These are phyloP conservation scores for Stigmatopora nigra DNA, from an alignment of 2,113 vertebrate genomes.

Conservation along the genomic window DNA sequence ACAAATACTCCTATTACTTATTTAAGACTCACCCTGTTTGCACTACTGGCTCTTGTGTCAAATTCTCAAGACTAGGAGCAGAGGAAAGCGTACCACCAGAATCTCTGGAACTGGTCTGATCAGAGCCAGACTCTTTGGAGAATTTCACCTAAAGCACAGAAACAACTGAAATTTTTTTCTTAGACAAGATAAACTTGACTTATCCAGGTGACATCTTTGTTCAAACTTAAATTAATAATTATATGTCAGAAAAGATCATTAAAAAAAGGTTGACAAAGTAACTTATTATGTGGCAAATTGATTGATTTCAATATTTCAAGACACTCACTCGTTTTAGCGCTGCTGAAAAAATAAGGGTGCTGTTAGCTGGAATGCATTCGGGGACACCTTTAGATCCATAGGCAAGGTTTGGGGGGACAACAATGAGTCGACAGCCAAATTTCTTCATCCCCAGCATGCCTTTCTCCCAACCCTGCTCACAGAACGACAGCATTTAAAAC, in stretches of 20 bases:
- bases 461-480: conserved; percentile 86
- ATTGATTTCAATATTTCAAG: not conserved
- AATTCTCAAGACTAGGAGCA: conserved; percentile 69
- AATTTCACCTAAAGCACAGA: conserved; percentile 77
- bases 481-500: conserved; percentile 1
- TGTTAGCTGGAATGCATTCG: conserved; percentile 76
- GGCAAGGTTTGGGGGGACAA: conserved; percentile 77
- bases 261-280: not conserved
- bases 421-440: conserved; percentile 75
- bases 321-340: conserved; percentile 80
- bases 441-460: conserved; percentile 91
- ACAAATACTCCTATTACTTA: not conserved
- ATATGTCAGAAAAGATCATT: not conserved
- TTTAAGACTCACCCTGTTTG: conserved; percentile 70
- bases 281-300: not conserved
- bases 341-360: conserved; percentile 80
- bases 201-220: not conserved
- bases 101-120: conserved; percentile 74
- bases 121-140: conserved; percentile 72
- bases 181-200: not conserved
- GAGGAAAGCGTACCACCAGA: conserved; percentile 78
- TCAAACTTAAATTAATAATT: not conserved
- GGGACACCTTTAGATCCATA: conserved; percentile 80
- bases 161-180: not conserved
- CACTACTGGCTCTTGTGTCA: conserved; percentile 61